phyloP scores from a whole-genome alignment of 2,113 vertebrate genomes.

The Micronycteris hirsuta region DNA sequence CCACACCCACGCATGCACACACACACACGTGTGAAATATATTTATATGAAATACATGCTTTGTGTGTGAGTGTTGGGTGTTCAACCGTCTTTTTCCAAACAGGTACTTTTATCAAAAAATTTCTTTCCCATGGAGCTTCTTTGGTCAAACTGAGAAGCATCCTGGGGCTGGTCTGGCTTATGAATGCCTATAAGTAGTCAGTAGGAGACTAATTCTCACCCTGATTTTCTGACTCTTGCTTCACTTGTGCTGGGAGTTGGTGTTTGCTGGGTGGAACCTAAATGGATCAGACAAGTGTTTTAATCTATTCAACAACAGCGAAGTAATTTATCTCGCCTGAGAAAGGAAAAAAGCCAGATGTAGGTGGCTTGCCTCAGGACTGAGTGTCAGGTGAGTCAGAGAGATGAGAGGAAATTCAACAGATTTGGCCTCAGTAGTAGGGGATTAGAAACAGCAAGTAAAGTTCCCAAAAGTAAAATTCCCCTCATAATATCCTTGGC shows the following conservation, averaged over 20 bases:
- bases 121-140: not conserved
- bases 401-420: not conserved
- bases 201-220: not conserved
- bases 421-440: not conserved
- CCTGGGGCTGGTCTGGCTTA: not conserved
- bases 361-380: not conserved
- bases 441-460: not conserved
- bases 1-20: too few relatives aligned
- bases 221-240: not conserved
- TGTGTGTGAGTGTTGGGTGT: not conserved
- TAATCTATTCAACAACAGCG: not conserved
- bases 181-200: not conserved
- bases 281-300: not conserved
- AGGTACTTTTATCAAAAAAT: not conserved
- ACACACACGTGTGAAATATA: not conserved
- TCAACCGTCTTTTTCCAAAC: not conserved
- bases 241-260: not conserved
- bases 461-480: not conserved
- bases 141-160: not conserved
- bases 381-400: not conserved
- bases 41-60: not conserved
- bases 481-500: not conserved
- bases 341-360: not conserved
- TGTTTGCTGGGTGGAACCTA: not conserved
- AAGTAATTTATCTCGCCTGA: not conserved